phyloP scores from a whole-genome alignment of 2,113 vertebrate genomes.

The Syrmaticus mikado region DNA sequence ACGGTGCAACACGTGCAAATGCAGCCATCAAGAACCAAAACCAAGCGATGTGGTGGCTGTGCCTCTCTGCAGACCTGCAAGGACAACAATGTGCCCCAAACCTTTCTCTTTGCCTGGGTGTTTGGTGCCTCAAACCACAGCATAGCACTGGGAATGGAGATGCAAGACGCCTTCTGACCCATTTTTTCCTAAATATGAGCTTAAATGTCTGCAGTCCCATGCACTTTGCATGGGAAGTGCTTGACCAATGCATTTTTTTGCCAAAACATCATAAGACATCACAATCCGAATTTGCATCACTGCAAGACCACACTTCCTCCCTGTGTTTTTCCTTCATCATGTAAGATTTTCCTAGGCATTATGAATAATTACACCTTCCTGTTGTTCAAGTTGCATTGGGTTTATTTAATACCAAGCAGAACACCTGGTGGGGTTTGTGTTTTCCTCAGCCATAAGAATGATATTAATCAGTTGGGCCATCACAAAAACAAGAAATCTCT shows the following conservation, averaged over 20 bases:
- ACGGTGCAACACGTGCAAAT: neutral
- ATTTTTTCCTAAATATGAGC: neutral
- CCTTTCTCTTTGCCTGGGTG: neutral
- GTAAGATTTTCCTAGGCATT: neutral
- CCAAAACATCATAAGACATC: neutral
- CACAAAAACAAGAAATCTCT: constrained; percentile 58
- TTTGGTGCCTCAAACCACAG: neutral
- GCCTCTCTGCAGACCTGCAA: neutral
- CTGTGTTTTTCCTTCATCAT: neutral
- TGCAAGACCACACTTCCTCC: neutral
- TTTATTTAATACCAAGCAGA: neutral
- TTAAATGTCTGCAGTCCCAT: neutral
- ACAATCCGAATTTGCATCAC: neutral
- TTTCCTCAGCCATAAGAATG: constrained; percentile 45
- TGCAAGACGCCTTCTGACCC: neutral
- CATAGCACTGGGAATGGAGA: no score
- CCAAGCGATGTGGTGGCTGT: neutral
- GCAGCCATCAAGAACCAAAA: neutral
- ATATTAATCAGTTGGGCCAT: constrained; percentile 55
- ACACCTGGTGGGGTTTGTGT: constrained; percentile 3
- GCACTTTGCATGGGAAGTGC: neutral
- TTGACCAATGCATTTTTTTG: neutral
- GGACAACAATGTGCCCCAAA: neutral
- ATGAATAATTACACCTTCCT: neutral
- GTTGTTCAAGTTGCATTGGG: neutral